Percentiles rank a stretch among this genome's conserved stretches.
These are phyloP conservation scores for Agrotis segetum DNA, from an alignment of 2,888 invertebrate species.

Conservation along the genomic window DNA sequence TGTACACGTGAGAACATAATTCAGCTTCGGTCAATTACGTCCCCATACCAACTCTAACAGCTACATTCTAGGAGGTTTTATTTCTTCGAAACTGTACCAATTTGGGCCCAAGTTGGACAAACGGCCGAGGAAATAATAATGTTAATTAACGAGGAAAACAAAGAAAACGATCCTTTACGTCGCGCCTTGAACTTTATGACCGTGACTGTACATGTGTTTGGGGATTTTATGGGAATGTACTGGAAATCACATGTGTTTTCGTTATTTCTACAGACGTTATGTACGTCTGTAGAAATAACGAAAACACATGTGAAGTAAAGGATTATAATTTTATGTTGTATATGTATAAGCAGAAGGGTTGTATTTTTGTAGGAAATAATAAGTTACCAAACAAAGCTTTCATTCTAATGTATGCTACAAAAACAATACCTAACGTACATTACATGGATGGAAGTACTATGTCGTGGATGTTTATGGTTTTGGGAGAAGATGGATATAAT, in stretches of 20 bases:
- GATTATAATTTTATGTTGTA: background rate
- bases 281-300: too few relatives aligned
- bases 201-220: constrained; percentile 33
- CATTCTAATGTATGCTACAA: too few relatives aligned
- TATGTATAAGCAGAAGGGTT: background rate
- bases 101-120: constrained; percentile 60
- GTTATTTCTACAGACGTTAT: background rate
- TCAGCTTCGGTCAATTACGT: constrained; percentile 36
- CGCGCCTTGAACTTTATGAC: constrained; percentile 56
- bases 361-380: background rate
- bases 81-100: constrained; percentile 53
- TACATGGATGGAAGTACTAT: too few relatives aligned
- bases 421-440: too few relatives aligned
- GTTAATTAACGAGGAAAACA: constrained; percentile 67
- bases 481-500: too few relatives aligned
- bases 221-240: constrained; percentile 22
- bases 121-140: constrained; percentile 63
- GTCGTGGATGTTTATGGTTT: too few relatives aligned
- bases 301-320: too few relatives aligned
- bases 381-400: background rate
- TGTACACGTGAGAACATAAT: constrained; percentile 18
- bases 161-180: constrained; percentile 58
- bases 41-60: constrained; percentile 15
- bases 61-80: constrained; percentile 38
- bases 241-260: constrained; percentile 16